Evolutionary conservation across 2,888 invertebrate genomes (phyloP), one percentile per base, ranked within the genome.

Genomic region (Drosophila anceps): DNA sequence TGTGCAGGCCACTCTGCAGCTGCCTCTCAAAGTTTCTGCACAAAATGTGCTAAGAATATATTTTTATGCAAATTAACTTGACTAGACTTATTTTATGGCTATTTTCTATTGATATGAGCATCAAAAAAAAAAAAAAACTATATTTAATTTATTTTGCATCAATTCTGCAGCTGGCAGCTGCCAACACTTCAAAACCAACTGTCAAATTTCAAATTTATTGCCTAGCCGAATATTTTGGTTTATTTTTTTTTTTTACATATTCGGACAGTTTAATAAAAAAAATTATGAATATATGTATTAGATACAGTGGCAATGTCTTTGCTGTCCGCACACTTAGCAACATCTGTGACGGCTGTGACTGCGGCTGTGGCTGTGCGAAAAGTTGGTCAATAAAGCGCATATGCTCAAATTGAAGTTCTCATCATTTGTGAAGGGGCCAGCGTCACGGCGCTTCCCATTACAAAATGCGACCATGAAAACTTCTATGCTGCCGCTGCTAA

Each of bases 371-470:
- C 43, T 43, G 12, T 6, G 18, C 24, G 8, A 7, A 39, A 54
- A 54, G 43, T 57, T 37, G 59, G 29, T 29, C 59, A 48, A 59
- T 37, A 37, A 46, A 48, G 44, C 37, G 29, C 37, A 59, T 35
- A 48, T 48, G 48, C n/a, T 15, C 6, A 20, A 48, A 48, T 48
- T 48, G 10, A 37, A 39, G 48, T 20, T n/a, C 44, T 12, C 33
- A 44, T 46, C 35, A 27, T 35, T 46, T 46, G 13, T 35, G 33
- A 27, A 29, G 18, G 44, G 44, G 43, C n/a, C 43, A 43, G 43
- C 10, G 29, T 29, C 10, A 3, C 20, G 31, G 53, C 53, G 29
- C 29, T 55, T 29, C 29, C 29, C 29, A 55, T 55, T 29, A 55
- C 20, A 46, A 46, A 46, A 46, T 46, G 46, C 46, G 46, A 46